These are phyloP conservation scores for Cavia porcellus DNA, from an alignment of 2,113 vertebrate genomes.

Conservation along the genomic window DNA sequence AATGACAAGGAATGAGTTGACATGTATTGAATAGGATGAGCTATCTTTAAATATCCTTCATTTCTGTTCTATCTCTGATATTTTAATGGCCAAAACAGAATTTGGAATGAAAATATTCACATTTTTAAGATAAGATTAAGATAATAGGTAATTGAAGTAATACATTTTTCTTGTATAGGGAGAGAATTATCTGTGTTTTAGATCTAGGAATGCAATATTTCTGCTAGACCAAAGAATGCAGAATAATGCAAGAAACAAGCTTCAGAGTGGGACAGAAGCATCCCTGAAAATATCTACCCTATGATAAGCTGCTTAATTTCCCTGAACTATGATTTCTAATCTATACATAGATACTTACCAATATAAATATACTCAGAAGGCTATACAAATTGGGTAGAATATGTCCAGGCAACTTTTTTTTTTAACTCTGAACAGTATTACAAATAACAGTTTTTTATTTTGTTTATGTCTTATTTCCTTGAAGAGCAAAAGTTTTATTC, in stretches of 20 bases:
- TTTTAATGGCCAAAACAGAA: neutral
- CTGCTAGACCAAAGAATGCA: neutral
- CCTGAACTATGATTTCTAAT: neutral
- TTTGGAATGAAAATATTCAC: neutral
- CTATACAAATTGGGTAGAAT: neutral
- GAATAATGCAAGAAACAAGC: neutral
- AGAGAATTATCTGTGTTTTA: neutral
- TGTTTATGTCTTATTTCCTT: neutral
- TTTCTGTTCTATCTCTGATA: neutral
- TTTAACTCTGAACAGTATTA: neutral
- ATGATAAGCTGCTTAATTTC: neutral
- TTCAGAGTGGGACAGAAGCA: neutral
- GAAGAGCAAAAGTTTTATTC: neutral
- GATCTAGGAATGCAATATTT: neutral
- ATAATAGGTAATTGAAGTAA: neutral
- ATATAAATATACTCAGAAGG: neutral
- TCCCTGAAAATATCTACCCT: neutral
- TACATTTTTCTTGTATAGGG: neutral
- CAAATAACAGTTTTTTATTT: slow-evolving; percentile 16
- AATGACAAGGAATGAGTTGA: neutral
- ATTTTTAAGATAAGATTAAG: neutral
- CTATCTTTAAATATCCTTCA: slow-evolving; percentile 5
- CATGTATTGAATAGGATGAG: neutral
- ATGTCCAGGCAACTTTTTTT: neutral
- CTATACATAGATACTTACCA: neutral